These are phyloP conservation scores for Eufriesea mexicana DNA, from an alignment of 1,140 invertebrate genomes.

Conservation along the genomic window DNA sequence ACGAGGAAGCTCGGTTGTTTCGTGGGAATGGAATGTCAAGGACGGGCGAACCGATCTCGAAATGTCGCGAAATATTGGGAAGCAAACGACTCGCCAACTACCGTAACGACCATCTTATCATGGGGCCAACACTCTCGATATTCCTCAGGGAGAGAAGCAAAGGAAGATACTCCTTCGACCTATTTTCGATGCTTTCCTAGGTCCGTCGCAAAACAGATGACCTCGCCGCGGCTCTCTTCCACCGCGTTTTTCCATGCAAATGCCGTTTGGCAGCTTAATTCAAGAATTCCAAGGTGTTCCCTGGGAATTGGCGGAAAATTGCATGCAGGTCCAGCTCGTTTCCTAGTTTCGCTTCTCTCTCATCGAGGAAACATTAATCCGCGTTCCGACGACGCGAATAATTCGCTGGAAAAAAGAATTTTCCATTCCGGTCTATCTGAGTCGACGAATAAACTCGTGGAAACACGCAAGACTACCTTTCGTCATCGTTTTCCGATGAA, in stretches of 20 bases:
- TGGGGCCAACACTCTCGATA: slow-evolving; percentile 10
- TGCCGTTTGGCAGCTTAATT: slow-evolving; percentile 11
- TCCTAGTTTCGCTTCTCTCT: no score
- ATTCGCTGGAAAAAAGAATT: neutral
- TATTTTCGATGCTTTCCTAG: slow-evolving; percentile 13
- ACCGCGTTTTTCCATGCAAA: slow-evolving; percentile 9
- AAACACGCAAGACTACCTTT: neutral
- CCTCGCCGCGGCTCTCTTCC: neutral
- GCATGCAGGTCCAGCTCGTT: neutral
- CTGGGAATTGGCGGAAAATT: neutral
- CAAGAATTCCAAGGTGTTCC: slow-evolving; percentile 3
- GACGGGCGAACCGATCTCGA: neutral
- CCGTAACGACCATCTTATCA: slow-evolving; percentile 20
- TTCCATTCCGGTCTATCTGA: no score
- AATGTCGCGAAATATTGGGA: slow-evolving; percentile 6
- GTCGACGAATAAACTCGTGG: neutral
- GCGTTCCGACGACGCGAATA: neutral
- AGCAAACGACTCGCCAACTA: neutral
- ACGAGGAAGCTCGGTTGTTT: neutral
- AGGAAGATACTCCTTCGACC: slow-evolving; percentile 11
- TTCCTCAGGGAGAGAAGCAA: neutral
- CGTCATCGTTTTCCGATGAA: neutral
- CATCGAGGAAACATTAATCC: neutral
- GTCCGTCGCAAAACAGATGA: neutral
- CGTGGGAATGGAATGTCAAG: neutral